Evolutionary conservation across 2,797 vertebrate genomes (phyloP).

Genomic region (Characodon lateralis): DNA sequence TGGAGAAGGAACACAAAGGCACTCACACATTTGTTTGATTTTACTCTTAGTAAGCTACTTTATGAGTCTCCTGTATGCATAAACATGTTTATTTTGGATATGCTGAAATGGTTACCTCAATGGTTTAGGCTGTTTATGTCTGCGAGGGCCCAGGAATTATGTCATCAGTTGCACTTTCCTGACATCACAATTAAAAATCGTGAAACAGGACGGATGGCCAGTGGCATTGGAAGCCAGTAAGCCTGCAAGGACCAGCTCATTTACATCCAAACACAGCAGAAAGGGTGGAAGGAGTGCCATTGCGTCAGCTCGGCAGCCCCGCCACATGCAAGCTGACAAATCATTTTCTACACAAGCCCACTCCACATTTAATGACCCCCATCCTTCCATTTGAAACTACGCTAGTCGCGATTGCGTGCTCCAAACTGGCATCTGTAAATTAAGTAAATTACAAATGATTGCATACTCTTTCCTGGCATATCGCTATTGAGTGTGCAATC

Average conservation of each 20-base stretch:
- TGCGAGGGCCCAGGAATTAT: constrained; percentile 17
- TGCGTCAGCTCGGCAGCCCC: constrained; percentile 23
- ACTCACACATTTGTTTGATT: constrained; percentile 31
- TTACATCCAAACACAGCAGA: neutral
- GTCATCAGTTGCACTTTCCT: constrained; percentile 37
- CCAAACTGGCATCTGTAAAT: constrained; percentile 61
- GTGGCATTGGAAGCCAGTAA: neutral
- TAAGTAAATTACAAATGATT: constrained; percentile 69
- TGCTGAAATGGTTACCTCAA: constrained; percentile 28
- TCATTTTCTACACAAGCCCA: constrained; percentile 34
- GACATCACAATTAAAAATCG: constrained; percentile 36
- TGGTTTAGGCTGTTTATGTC: constrained; percentile 47
- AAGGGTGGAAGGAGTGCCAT: neutral
- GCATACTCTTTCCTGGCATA: constrained; percentile 57
- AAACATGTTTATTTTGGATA: constrained; percentile 50
- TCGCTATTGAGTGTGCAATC: constrained; percentile 53
- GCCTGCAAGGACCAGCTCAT: neutral
- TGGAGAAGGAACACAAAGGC: constrained; percentile 16
- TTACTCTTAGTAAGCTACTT: constrained; percentile 21
- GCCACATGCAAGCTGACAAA: constrained; percentile 42
- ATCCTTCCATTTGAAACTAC: constrained; percentile 44
- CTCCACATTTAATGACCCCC: constrained; percentile 58
- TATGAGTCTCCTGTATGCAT: constrained; percentile 28
- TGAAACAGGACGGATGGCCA: constrained; percentile 12
- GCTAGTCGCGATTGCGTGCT: constrained; percentile 32